These are phyloP conservation scores for Aselliscus stoliczkanus DNA, from an alignment of 2,797 vertebrate genomes.

Conservation along the genomic window DNA sequence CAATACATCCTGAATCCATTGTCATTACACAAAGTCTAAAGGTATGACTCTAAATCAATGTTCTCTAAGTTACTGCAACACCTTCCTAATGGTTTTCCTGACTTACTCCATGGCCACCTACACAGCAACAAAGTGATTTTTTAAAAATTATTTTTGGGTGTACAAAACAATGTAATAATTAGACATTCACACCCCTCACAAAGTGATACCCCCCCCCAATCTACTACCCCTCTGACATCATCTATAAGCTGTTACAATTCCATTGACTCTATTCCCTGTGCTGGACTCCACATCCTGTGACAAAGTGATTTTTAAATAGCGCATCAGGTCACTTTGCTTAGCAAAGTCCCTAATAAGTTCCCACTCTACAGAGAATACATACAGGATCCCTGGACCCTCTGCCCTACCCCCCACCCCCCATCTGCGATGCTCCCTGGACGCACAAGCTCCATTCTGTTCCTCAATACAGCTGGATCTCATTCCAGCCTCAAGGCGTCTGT, in stretches of 20 bases:
- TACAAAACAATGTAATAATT: too few species aligned
- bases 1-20: background rate
- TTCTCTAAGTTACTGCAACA: background rate
- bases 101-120: background rate
- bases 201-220: too few species aligned
- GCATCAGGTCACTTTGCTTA: background rate
- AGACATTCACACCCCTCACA: too few species aligned
- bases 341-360: background rate
- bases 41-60: background rate
- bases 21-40: background rate
- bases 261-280: too few species aligned
- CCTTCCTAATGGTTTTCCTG: background rate
- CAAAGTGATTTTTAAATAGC: too few species aligned
- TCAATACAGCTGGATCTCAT: background rate
- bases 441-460: background rate
- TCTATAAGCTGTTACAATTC: too few species aligned
- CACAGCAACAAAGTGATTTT: too few species aligned
- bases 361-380: background rate
- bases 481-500: background rate
- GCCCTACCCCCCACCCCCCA: too few species aligned
- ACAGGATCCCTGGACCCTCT: background rate
- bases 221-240: too few species aligned
- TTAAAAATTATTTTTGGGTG: too few species aligned
- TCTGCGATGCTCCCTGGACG: background rate
- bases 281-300: too few species aligned